phyloP scores from a whole-genome alignment of 2,113 vertebrate species.

The Solenodon paradoxus region DNA sequence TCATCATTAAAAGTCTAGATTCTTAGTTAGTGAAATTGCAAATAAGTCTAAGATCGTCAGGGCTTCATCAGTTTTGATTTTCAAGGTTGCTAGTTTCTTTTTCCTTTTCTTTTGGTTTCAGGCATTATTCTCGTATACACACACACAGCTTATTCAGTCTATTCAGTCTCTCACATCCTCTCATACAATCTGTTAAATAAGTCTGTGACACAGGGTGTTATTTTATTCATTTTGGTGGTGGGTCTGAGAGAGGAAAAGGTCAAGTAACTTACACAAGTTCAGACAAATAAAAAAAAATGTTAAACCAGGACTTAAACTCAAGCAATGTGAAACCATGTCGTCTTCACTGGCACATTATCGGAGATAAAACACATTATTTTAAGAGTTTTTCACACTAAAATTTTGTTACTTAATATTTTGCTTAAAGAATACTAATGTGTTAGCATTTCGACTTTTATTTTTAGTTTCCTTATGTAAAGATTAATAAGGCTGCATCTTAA shows the following conservation, averaged over 20 bases:
- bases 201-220: not conserved
- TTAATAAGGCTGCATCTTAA: not conserved
- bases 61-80: not conserved
- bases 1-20: not conserved
- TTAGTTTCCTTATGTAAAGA: not conserved
- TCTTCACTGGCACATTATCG: not conserved
- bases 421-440: not conserved
- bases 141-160: no score
- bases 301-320: not conserved
- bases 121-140: no score
- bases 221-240: not conserved
- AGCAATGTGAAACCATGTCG: not conserved
- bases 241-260: not conserved
- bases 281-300: not conserved
- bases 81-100: not conserved
- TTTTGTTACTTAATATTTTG: slow-evolving; percentile 15
- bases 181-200: not conserved
- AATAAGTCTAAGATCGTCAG: not conserved
- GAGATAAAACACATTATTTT: not conserved
- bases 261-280: not conserved
- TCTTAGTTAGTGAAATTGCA: not conserved
- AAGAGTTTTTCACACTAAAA: not conserved
- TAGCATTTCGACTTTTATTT: not conserved
- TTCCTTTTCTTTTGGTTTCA: not conserved
- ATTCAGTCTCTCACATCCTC: not conserved